phyloP scores from a whole-genome alignment of 2,888 invertebrate species.

The Netelia melanura region DNA sequence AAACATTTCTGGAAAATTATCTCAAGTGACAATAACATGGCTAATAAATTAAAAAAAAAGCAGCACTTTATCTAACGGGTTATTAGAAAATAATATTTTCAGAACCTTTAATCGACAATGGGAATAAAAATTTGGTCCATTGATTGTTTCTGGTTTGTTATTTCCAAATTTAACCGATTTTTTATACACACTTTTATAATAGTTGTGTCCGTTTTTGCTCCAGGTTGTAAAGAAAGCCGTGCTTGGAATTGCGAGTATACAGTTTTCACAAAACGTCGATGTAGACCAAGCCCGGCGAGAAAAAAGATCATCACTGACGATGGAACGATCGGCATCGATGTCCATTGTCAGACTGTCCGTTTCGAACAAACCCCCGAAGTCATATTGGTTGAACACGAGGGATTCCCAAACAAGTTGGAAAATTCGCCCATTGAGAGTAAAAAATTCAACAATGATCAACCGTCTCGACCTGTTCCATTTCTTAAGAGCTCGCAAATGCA shows the following conservation, averaged over 20 bases:
- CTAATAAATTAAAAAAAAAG: no score
- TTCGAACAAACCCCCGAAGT: slow-evolving; percentile 21
- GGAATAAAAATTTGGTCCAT: no score
- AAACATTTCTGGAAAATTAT: no score
- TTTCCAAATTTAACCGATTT: not conserved
- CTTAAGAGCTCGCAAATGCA: slow-evolving; percentile 53
- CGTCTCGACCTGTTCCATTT: slow-evolving; percentile 29
- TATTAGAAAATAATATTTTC: no score
- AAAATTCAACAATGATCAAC: not conserved
- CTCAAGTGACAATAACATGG: no score
- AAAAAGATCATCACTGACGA: slow-evolving; percentile 62
- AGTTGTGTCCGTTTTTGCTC: not conserved
- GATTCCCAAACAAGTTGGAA: not conserved
- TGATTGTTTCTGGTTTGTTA: no score
- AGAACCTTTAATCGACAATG: no score
- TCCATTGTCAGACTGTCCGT: slow-evolving; percentile 60
- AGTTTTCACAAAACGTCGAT: slow-evolving; percentile 58
- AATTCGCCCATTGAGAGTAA: not conserved
- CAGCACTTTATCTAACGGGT: no score
- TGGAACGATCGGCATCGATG: slow-evolving; percentile 61
- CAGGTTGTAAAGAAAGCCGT: slow-evolving; percentile 48
- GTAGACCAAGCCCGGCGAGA: slow-evolving; percentile 56
- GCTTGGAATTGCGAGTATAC: slow-evolving; percentile 65
- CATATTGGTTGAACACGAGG: slow-evolving; percentile 7
- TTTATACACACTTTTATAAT: not conserved